phyloP scores from a whole-genome alignment of 2,888 invertebrate genomes.

The Leptodirus hochenwartii region DNA sequence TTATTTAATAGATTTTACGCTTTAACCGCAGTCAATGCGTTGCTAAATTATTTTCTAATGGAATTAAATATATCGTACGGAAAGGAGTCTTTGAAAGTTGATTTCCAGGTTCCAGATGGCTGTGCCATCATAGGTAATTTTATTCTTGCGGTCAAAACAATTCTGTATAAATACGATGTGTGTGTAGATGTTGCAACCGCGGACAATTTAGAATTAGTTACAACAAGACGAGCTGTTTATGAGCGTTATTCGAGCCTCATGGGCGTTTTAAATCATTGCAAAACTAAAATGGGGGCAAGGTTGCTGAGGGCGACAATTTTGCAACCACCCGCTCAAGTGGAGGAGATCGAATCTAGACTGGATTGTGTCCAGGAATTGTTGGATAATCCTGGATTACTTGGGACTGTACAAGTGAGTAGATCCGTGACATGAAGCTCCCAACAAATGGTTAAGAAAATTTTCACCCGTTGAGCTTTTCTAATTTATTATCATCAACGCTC shows the following conservation, averaged over 20 bases:
- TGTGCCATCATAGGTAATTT: conserved; percentile 62
- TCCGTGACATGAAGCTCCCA: too few species aligned
- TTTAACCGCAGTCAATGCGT: conserved; percentile 65
- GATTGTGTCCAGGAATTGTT: conserved; percentile 62
- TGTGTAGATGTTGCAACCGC: conserved; percentile 65
- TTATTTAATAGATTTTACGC: conserved; percentile 54
- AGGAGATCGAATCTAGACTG: conserved; percentile 47
- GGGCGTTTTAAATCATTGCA: conserved; percentile 47
- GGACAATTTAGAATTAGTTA: conserved; percentile 53
- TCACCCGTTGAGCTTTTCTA: too few species aligned
- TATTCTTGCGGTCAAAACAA: conserved; percentile 4
- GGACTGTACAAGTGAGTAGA: conserved; percentile 37
- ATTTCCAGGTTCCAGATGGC: conserved; percentile 65
- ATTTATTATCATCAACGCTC: too few species aligned
- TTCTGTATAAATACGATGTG: too few species aligned
- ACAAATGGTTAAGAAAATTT: too few species aligned
- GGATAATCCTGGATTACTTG: conserved; percentile 43
- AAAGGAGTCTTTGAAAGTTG: conserved; percentile 57
- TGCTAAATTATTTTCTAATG: conserved; percentile 69
- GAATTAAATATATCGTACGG: conserved; percentile 58
- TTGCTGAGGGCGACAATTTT: conserved; percentile 63
- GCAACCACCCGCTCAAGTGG: conserved; percentile 54
- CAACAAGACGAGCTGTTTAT: conserved; percentile 13
- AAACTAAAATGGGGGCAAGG: conserved; percentile 56
- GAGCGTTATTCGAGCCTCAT: conserved; percentile 34